Conservation (phyloP, 2,113 vertebrate genomes). For the Osmerus mordax region DNA sequence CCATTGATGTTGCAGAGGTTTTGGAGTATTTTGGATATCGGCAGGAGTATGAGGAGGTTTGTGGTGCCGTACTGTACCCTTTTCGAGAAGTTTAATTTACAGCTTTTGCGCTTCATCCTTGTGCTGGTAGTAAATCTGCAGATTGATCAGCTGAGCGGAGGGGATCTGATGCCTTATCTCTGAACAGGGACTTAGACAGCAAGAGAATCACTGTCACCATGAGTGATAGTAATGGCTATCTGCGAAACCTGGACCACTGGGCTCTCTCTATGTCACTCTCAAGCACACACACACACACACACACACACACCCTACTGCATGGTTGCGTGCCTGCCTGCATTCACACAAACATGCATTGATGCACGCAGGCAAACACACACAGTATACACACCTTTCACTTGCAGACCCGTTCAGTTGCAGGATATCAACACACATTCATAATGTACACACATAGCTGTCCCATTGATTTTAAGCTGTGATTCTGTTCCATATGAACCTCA, state of each 20-base stretch:
- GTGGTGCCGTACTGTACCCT: slow-evolving; percentile 25
- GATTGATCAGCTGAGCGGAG: slow-evolving; percentile 63
- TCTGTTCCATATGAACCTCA: no score
- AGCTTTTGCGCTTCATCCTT: slow-evolving; percentile 63
- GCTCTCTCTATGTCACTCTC: slow-evolving; percentile 27
- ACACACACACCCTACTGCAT: not conserved
- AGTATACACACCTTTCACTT: not conserved
- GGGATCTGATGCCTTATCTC: slow-evolving; percentile 64
- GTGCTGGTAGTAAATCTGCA: slow-evolving; percentile 63
- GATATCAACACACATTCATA: not conserved
- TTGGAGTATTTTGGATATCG: not conserved
- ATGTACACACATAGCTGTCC: not conserved
- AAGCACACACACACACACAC: not conserved
- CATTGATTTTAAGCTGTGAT: no score
- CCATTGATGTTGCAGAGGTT: no score
- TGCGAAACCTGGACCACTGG: slow-evolving; percentile 30
- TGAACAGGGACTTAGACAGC: slow-evolving; percentile 59
- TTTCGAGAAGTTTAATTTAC: slow-evolving; percentile 54
- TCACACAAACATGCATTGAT: not conserved
- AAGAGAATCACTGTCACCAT: slow-evolving; percentile 46
- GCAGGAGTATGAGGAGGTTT: slow-evolving; percentile 25
- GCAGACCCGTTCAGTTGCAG: no score
- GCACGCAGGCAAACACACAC: not conserved
- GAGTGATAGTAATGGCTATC: slow-evolving; percentile 56
- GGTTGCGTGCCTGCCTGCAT: not conserved